Conservation (phyloP, 2,888 invertebrate genomes). For the Cephus nigrinus region DNA sequence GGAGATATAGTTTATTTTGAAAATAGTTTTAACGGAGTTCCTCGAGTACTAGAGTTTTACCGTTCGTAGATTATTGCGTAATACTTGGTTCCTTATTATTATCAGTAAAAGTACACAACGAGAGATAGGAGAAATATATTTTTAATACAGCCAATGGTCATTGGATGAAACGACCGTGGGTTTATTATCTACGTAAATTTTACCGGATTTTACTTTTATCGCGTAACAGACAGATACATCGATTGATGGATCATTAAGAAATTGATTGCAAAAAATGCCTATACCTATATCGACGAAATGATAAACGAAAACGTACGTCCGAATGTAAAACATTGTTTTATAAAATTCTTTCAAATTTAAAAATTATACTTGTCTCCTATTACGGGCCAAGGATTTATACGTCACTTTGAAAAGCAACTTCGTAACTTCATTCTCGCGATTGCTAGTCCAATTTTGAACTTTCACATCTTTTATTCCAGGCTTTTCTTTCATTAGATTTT, state of each 20-base stretch:
- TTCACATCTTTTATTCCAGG: background rate
- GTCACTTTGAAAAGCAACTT: background rate
- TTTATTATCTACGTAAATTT: background rate
- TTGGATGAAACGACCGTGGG: background rate
- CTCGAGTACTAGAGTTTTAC: too few species aligned
- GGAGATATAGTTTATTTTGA: background rate
- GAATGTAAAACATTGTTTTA: background rate
- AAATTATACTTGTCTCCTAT: background rate
- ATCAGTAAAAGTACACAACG: background rate
- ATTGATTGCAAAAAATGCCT: too few species aligned
- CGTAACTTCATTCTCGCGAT: background rate
- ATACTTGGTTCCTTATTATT: background rate
- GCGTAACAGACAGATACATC: background rate
- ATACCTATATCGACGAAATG: too few species aligned
- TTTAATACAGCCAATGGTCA: background rate
- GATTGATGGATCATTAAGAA: background rate
- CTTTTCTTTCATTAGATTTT: background rate
- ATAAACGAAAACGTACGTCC: too few species aligned
- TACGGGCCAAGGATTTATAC: background rate
- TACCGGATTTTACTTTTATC: background rate
- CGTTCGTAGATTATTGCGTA: background rate
- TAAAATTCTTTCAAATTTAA: background rate
- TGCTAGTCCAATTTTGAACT: background rate
- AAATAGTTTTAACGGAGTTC: background rate
- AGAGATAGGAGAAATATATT: background rate